These are phyloP conservation scores for Orius laevigatus DNA, from an alignment of 1,140 invertebrate species.

Conservation along the genomic window DNA sequence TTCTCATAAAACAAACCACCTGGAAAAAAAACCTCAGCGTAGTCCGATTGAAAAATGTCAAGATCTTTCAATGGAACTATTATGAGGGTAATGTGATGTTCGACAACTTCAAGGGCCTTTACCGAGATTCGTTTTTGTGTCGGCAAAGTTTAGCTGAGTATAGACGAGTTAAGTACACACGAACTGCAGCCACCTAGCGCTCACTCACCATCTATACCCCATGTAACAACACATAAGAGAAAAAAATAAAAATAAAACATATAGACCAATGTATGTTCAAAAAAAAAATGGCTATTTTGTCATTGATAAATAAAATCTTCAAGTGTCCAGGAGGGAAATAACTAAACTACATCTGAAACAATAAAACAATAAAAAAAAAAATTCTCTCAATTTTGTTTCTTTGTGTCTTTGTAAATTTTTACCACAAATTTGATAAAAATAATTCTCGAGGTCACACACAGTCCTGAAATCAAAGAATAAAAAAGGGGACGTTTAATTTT, in stretches of 20 bases:
- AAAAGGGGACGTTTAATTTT: background rate
- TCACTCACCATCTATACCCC: slow-evolving; percentile 11
- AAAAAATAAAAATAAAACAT: slow-evolving; percentile 15
- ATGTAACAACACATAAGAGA: slow-evolving; percentile 17
- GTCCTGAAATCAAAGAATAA: slow-evolving; percentile 14
- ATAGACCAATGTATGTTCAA: background rate
- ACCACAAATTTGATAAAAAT: background rate
- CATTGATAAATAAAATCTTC: background rate
- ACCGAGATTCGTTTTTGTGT: slow-evolving; percentile 14
- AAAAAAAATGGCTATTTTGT: background rate
- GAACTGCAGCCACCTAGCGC: slow-evolving; percentile 13
- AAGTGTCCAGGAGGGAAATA: background rate
- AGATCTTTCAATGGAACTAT: background rate
- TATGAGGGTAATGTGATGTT: background rate
- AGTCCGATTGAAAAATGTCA: background rate
- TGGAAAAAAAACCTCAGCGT: background rate
- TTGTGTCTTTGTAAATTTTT: background rate
- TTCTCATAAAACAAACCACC: background rate
- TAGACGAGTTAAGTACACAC: background rate
- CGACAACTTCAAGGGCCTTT: slow-evolving; percentile 11
- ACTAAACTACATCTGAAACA: slow-evolving; percentile 14
- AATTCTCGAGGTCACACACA: background rate
- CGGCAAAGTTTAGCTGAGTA: slow-evolving; percentile 12
- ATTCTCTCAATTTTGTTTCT: slow-evolving; percentile 1
- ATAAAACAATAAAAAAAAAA: slow-evolving; percentile 8